Base-by-base conservation (phyloP, 37 sponge, comb jelly and placozoan genomes). In the Eunapius fragilis region DNA sequence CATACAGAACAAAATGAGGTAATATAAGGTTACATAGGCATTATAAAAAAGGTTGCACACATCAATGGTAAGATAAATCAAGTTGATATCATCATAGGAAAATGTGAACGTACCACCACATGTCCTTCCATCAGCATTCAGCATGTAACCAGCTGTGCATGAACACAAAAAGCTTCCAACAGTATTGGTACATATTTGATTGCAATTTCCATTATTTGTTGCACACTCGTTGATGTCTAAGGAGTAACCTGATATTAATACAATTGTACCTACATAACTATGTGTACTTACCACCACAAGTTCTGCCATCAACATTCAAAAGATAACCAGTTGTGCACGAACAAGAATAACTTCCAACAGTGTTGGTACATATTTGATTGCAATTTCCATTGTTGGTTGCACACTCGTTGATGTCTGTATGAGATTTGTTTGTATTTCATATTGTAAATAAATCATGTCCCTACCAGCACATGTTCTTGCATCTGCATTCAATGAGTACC, bases 181-280 rank as follows among this genome's bases (percentile, higher is more conserved):
- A 72, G 38, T 72, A 45, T 83, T 83, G 41, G 74, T 83, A 83
- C 84, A 83, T 25, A 24, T 25, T 28, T 30, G 47, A 45, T 78
- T 41, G 25, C 84, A 71, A 25, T 35, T 25, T 2, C 50, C 80
- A 79, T 79, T 45, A 25, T 45, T n/a, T 25, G 28, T 45, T 47
- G 41, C 71, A 72, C 84, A 83, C 48, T 83, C 84, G 34, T 83
- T 72, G 72, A 72, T 48, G 72, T 83, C 84, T 83, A 72, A 71
- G n/a, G 73, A 28, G 24, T 78, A n/a, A 45, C 24, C 12, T 28
- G 23, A 78, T 41, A 41, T 41, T 41, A 41, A 41, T 45, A 45
- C 50, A 78, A 31, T 31, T 32, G 24, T 32, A 7, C 7, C 24
- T 24, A 3, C 2, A 75, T 31, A 31, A 22, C 33, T 34, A 24